Evolutionary conservation across 2,113 vertebrate species (phyloP), one percentile per base, ranked within the genome.

Genomic region (Antigone vipio): DNA sequence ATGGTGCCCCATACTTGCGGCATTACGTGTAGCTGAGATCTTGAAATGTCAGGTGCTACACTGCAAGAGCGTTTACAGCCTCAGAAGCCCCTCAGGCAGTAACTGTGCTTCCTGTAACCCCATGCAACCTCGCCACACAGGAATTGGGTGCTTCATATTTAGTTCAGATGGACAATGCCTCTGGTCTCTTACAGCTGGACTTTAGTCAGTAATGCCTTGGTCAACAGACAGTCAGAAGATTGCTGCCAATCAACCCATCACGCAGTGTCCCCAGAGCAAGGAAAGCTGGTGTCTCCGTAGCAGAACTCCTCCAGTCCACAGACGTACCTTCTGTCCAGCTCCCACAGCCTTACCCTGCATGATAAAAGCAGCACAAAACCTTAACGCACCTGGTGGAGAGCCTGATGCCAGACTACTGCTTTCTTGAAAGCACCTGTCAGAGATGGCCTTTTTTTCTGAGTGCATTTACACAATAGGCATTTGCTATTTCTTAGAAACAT

Each of bases 11-110:
- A 16, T 63, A 18, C 53, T 32, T 55, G 9, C 26, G 60, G 27
- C 0, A 0, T 53, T 63, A 62, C 34, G 17, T 0, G 0, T 30
- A n/a, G 58, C 8, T 50, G 67, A 34, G 38, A 15, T 45, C 21
- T 35, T 35, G 15, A 74, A 38, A 45, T 56, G 58, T 14, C 35
- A 45, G 2, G 1, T 2, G 5, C 22, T 45, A 12, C 3, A 9
- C 2, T 38, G 20, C 47, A 69, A 35, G 55, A 4, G 1, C 2
- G 3, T 30, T 69, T 44, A 14, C n/a, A 88, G 45, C 60, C 42
- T 27, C 55, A n/a, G 66, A 44, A 75, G 9, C 17, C 34, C 20
- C 42, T 66, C 35, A 22, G 40, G 35, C 69, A 55, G 40, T 11
- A 42, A 35, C 30, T 34, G 26, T 35, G 26, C 50, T 35, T 71